Base-by-base conservation (phyloP, 2,113 vertebrate species). In the Lethenteron reissneri region DNA sequence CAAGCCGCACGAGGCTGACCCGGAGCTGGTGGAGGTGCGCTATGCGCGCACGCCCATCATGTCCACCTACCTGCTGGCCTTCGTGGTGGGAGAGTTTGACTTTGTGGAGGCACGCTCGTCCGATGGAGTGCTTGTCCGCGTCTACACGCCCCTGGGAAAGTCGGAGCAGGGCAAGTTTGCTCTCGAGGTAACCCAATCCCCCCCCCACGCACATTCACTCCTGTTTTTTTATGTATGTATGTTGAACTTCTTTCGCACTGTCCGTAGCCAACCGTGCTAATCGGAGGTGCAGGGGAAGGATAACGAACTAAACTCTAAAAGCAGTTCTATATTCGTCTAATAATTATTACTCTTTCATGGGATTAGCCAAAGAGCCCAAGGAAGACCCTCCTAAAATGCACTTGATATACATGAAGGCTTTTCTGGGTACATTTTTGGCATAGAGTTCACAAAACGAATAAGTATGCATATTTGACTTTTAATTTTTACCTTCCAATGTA, bases 1-100 rank as follows among this genome's bases (percentile, higher is more conserved):
- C 77, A 90, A 87, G 82, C 89, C 91, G 17, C 88, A 86, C 78
- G 84, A 87, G 4, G 89, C 91, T 9, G 90, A 97, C 15, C 87
- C 87, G 60, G 86, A 81, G 77, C 83, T 97, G 57, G 83, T 95
- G 78, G 92, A 97, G 75, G 86, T 97, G 76, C 90, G 88, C 79
- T 97, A 97, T 57, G 89, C 86, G 70, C 85, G 88, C 64, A 92
- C 89, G 1, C 92, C 94, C 58, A 78, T 90, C 73, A 97, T 97
- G 92, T 96, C 94, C 72, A 97, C 94, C 0, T 97, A 97, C 76
- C 85, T 97, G 6, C 90, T 97, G 74, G 94, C 92, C 5, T 97
- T 97, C 72, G 92, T 97, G 80, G 92, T 97, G 70, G 94, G 92
- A 71, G 94, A 97, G 77, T 97, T 92, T 12, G 90, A 97, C 81